phyloP scores from a whole-genome alignment of 2,888 invertebrate species.

The Parnassius mnemosyne region DNA sequence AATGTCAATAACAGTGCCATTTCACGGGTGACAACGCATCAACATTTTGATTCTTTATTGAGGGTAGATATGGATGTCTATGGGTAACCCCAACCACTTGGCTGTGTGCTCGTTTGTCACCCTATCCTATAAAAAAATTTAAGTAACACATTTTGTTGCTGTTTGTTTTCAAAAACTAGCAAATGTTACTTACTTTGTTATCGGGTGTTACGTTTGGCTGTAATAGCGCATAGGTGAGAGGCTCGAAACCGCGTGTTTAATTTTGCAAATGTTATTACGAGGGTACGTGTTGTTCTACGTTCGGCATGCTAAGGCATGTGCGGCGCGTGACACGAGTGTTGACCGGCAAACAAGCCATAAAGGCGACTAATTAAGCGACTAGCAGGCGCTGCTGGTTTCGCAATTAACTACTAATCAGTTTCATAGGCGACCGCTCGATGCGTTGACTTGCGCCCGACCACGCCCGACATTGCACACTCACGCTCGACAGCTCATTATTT shows the following conservation, averaged over 20 bases:
- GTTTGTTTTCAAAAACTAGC: too few relatives aligned
- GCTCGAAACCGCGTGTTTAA: conserved; percentile 57
- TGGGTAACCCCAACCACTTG: too few relatives aligned
- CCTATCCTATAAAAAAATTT: too few relatives aligned
- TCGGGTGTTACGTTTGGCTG: conserved; percentile 47
- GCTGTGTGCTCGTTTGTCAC: too few relatives aligned
- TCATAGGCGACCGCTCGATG: conserved; percentile 32
- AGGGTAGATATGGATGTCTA: too few relatives aligned
- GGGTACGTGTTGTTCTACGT: conserved; percentile 21
- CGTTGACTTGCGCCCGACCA: conserved; percentile 14
- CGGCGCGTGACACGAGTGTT: conserved; percentile 36
- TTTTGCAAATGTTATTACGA: conserved; percentile 69
- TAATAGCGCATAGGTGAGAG: conserved; percentile 51
- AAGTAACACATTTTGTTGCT: too few relatives aligned
- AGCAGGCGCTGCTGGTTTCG: conserved; percentile 40
- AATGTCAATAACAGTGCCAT: too few relatives aligned
- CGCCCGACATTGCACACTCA: conserved; percentile 2
- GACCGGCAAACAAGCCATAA: conserved; percentile 53
- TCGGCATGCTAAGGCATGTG: conserved; percentile 26
- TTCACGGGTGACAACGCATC: too few relatives aligned
- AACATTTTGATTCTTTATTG: too few relatives aligned
- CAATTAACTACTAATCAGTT: conserved; percentile 50
- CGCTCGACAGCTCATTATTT: conserved; percentile 11
- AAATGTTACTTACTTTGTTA: conserved; percentile 42
- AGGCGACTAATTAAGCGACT: conserved; percentile 58